phyloP scores from a whole-genome alignment of 2,888 invertebrate species.

The Lasiommata megera region DNA sequence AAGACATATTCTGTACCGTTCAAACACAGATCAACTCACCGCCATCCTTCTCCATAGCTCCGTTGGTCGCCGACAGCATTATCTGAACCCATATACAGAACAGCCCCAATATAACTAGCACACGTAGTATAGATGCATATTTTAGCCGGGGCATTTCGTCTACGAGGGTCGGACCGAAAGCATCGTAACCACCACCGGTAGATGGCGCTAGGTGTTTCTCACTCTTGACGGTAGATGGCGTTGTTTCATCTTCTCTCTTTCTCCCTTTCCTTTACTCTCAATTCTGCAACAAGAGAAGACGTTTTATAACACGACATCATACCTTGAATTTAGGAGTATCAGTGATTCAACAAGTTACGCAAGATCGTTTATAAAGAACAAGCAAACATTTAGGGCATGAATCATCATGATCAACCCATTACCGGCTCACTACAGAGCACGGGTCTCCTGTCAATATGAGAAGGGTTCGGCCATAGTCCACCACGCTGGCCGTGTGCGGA shows the following conservation, averaged over 20 bases:
- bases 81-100: slow-evolving; percentile 74
- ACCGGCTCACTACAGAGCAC: too few relatives aligned
- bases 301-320: too few relatives aligned
- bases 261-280: background rate
- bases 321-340: too few relatives aligned
- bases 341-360: too few relatives aligned
- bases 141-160: slow-evolving; percentile 71
- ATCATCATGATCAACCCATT: too few relatives aligned
- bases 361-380: too few relatives aligned
- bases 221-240: slow-evolving; percentile 21
- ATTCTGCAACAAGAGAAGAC: slow-evolving; percentile 9
- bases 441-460: too few relatives aligned
- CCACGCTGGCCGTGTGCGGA: too few relatives aligned
- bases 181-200: slow-evolving; percentile 26
- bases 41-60: slow-evolving; percentile 57
- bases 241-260: slow-evolving; percentile 8
- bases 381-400: too few relatives aligned
- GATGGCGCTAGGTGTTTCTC: slow-evolving; percentile 26
- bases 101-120: slow-evolving; percentile 63
- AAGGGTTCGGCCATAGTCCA: too few relatives aligned
- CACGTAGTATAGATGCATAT: slow-evolving; percentile 67
- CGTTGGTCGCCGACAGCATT: slow-evolving; percentile 63
- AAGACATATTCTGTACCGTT: background rate
- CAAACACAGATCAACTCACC: slow-evolving; percentile 45
- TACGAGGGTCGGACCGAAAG: slow-evolving; percentile 10